These are phyloP conservation scores for Lophotriccus pileatus DNA, from an alignment of 2,797 vertebrate species.

Conservation along the genomic window DNA sequence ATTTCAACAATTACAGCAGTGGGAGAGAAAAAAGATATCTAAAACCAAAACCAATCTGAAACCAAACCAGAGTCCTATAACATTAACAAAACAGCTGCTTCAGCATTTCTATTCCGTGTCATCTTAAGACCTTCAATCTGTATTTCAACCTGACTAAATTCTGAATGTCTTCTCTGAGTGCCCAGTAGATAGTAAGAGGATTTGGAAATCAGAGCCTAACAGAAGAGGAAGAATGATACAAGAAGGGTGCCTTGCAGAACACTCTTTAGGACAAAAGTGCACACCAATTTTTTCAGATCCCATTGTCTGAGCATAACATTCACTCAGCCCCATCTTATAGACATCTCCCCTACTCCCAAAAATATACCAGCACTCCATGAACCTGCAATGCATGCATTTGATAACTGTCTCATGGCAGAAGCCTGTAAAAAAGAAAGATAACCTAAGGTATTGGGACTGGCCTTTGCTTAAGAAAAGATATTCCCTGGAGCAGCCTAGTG, in stretches of 20 bases:
- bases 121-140: not conserved
- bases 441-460: rapidly evolving
- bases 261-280: not conserved
- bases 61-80: not conserved
- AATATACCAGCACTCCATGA: rapidly evolving
- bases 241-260: not conserved
- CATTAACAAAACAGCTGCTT: not conserved
- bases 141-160: not conserved
- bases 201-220: not conserved
- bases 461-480: not conserved
- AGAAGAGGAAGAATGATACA: not conserved
- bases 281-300: not conserved
- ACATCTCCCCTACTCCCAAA: not conserved
- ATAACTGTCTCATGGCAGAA: not conserved
- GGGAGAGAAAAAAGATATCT: not conserved
- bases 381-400: not conserved
- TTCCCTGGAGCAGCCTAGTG: too few relatives aligned
- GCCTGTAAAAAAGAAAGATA: not conserved
- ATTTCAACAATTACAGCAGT: not conserved
- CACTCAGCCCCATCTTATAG: not conserved
- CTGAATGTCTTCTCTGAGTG: not conserved
- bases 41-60: not conserved
- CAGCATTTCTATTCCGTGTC: not conserved
- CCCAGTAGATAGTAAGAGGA: not conserved
- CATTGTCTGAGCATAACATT: not conserved